Conservation (phyloP, 2,888 invertebrate species). For the Limnephilus marmoratus region DNA sequence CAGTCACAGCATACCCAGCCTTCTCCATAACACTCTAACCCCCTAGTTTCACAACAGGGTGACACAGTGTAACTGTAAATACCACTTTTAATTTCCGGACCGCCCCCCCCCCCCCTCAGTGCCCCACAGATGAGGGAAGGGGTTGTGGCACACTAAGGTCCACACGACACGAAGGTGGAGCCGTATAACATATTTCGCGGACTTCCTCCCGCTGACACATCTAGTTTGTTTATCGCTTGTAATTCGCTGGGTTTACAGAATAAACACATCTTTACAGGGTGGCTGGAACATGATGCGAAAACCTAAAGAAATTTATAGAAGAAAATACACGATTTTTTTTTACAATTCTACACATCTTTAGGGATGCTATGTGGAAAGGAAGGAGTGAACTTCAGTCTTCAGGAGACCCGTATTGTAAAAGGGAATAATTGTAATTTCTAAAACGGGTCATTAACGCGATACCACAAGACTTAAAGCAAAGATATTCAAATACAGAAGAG, state of each 20-base stretch:
- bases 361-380: no score
- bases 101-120: background rate
- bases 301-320: background rate
- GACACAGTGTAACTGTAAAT: slow-evolving; percentile 2
- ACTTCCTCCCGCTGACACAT: background rate
- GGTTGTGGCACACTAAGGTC: background rate
- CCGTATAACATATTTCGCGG: background rate
- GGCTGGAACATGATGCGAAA: background rate
- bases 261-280: background rate
- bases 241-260: background rate
- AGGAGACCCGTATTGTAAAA: no score
- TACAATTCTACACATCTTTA: no score
- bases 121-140: background rate
- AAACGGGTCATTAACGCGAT: no score
- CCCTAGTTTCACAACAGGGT: background rate
- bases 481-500: no score
- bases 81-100: background rate
- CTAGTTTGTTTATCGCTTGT: background rate
- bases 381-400: no score
- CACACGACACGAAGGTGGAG: background rate
- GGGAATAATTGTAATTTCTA: no score
- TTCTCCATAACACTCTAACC: background rate
- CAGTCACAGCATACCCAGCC: background rate
- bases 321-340: no score
- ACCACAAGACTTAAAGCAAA: no score